Percentiles rank a stretch among this genome's conserved stretches.
phyloP scores from a whole-genome alignment of 2,888 invertebrate species.

The Oegoconia quadripuncta region DNA sequence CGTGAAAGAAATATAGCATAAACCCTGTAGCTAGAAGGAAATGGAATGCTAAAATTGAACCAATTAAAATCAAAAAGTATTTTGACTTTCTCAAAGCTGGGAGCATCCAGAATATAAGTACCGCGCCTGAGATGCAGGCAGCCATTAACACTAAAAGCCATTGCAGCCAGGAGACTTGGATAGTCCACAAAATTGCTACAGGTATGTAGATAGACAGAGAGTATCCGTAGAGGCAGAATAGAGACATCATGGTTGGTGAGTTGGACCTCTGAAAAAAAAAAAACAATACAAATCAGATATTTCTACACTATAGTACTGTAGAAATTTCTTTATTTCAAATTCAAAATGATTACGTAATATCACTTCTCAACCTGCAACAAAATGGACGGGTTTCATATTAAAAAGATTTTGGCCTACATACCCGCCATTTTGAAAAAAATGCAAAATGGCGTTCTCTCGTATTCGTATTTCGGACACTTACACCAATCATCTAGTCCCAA shows the following conservation, averaged over 20 bases:
- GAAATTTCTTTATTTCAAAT: too few species aligned
- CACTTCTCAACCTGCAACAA: too few species aligned
- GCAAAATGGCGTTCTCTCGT: too few species aligned
- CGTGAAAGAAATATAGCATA: slow-evolving; percentile 89
- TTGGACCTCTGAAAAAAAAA: slow-evolving; percentile 55
- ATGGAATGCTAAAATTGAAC: slow-evolving; percentile 86
- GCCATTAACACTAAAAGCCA: slow-evolving; percentile 92
- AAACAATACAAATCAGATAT: slow-evolving; percentile 7
- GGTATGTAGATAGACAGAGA: slow-evolving; percentile 96
- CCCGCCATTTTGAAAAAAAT: too few species aligned
- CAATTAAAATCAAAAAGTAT: slow-evolving; percentile 59
- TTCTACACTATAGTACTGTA: neutral
- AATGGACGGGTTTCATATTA: too few species aligned
- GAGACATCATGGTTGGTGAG: slow-evolving; percentile 86
- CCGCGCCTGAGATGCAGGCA: slow-evolving; percentile 90
- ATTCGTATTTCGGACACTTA: too few species aligned
- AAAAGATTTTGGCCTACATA: too few species aligned
- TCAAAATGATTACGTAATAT: too few species aligned
- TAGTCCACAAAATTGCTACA: slow-evolving; percentile 94
- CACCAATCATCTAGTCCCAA: too few species aligned
- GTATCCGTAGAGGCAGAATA: slow-evolving; percentile 97
- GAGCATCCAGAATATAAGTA: slow-evolving; percentile 89
- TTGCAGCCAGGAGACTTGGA: slow-evolving; percentile 89
- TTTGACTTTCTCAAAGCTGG: slow-evolving; percentile 85
- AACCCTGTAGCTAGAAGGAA: slow-evolving; percentile 91